Conservation (phyloP, 2,888 invertebrate species). For the Lissonota sp. region DNA sequence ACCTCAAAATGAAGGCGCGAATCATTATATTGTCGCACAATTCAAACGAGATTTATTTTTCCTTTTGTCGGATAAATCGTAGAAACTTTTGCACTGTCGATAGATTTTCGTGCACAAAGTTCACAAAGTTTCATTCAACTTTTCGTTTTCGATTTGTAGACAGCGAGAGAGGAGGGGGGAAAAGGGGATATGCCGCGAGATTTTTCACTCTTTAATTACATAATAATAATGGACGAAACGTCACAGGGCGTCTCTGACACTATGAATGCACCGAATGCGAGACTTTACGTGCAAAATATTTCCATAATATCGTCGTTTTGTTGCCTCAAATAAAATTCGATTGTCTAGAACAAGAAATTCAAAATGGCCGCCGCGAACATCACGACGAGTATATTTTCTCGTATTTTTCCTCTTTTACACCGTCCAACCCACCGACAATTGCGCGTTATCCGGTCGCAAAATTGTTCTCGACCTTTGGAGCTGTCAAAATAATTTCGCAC, state of each 20-base stretch:
- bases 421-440: background rate
- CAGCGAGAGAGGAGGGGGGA: slow-evolving; percentile 13
- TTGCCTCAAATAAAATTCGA: slow-evolving; percentile 48
- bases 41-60: background rate
- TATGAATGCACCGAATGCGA: background rate
- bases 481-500: background rate
- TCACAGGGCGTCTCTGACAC: background rate
- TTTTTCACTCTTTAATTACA: slow-evolving; percentile 1
- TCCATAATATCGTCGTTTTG: background rate
- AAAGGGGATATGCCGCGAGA: slow-evolving; percentile 25
- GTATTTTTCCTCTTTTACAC: slow-evolving; percentile 38
- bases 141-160: slow-evolving; percentile 20
- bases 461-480: background rate
- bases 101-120: slow-evolving; percentile 2
- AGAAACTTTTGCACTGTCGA: background rate
- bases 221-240: background rate
- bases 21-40: too few relatives aligned
- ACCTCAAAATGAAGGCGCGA: slow-evolving; percentile 42
- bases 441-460: background rate
- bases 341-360: slow-evolving; percentile 70
- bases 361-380: slow-evolving; percentile 72
- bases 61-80: background rate
- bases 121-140: background rate
- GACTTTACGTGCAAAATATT: background rate
- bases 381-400: slow-evolving; percentile 37